Conservation (phyloP, 2,113 vertebrate species). For the Sula dactylatra region DNA sequence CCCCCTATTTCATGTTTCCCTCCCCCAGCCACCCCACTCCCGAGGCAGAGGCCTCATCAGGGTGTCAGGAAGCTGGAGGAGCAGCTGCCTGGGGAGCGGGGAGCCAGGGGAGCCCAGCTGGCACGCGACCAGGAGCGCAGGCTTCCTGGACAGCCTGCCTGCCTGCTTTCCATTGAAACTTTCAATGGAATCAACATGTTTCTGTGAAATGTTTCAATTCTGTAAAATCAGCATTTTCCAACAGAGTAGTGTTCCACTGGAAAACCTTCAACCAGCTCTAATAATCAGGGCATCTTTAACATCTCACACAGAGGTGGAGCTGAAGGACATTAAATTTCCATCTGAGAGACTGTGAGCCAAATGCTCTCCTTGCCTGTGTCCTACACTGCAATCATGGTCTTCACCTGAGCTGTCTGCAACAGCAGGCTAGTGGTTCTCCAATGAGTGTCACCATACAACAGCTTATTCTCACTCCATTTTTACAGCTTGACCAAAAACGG, state of each 20-base stretch:
- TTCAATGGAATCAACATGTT: constrained; percentile 49
- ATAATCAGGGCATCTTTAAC: background rate
- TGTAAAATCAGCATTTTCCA: constrained; percentile 48
- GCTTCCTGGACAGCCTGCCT: constrained; percentile 6
- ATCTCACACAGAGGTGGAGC: background rate
- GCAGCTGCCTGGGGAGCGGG: background rate
- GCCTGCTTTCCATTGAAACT: constrained; percentile 48
- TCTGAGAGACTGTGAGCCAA: background rate
- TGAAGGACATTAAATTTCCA: background rate
- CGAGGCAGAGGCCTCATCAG: background rate
- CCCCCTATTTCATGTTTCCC: background rate
- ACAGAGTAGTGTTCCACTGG: background rate
- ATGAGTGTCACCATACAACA: rapidly evolving
- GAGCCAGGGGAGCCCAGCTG: background rate
- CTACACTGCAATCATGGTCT: rapidly evolving
- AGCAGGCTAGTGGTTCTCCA: background rate
- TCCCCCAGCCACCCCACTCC: background rate
- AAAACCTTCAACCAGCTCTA: background rate
- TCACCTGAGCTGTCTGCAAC: background rate
- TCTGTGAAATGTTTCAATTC: constrained; percentile 10
- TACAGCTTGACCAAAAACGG: background rate
- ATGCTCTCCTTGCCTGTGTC: background rate
- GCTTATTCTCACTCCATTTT: background rate
- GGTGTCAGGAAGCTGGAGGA: background rate
- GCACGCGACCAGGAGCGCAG: background rate